These are phyloP conservation scores for Nomada ferruginata DNA, from an alignment of 2,888 invertebrate species.

Conservation along the genomic window DNA sequence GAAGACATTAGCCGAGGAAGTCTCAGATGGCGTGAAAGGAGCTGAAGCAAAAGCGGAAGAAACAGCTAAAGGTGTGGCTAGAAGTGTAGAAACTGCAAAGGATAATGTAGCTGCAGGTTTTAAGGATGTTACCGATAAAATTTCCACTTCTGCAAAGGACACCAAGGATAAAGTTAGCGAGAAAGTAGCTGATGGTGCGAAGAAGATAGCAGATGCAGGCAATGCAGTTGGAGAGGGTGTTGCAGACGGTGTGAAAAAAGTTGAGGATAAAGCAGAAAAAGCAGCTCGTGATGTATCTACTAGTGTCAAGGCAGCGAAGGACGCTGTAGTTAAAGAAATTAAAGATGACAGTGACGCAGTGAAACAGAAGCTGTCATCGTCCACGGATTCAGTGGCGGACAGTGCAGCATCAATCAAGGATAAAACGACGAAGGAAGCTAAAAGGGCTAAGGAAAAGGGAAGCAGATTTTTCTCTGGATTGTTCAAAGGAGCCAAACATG, in stretches of 20 bases:
- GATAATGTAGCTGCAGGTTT: conserved; percentile 56
- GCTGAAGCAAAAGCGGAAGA: background rate
- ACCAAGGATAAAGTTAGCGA: conserved; percentile 41
- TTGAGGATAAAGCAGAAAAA: conserved; percentile 51
- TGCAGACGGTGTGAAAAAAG: conserved; percentile 35
- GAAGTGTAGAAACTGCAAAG: conserved; percentile 58
- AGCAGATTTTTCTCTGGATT: conserved; percentile 71
- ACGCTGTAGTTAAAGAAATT: conserved; percentile 79
- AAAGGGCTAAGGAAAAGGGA: conserved; percentile 73
- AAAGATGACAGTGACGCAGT: conserved; percentile 51
- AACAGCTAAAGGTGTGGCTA: conserved; percentile 24
- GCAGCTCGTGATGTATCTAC: conserved; percentile 30
- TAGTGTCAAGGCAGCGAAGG: conserved; percentile 60
- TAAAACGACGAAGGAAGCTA: conserved; percentile 66
- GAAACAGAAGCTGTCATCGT: conserved; percentile 72
- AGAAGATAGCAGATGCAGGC: conserved; percentile 25
- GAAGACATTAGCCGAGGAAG: conserved; percentile 15
- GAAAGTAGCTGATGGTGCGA: conserved; percentile 8
- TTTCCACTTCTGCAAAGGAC: conserved; percentile 54
- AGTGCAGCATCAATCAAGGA: conserved; percentile 71
- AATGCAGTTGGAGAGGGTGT: conserved; percentile 65
- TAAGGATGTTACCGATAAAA: conserved; percentile 76
- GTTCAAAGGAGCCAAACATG: conserved; percentile 70
- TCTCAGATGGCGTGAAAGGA: background rate
- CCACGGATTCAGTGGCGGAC: conserved; percentile 73